phyloP scores from a whole-genome alignment of 2,797 vertebrate genomes.

The Poeciliopsis gracilis region DNA sequence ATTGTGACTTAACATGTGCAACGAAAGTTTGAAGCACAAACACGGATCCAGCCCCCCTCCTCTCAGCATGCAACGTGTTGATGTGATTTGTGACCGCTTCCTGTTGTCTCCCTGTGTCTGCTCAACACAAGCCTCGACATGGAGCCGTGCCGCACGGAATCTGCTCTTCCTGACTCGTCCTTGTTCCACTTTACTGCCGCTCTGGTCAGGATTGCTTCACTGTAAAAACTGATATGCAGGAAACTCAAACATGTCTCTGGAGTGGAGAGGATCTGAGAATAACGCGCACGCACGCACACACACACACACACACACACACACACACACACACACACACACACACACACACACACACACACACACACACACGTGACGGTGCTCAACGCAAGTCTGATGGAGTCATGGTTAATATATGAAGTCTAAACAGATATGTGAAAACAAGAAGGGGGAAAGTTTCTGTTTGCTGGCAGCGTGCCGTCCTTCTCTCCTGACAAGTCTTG shows the following conservation, averaged over 20 bases:
- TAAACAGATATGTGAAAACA: conserved; percentile 64
- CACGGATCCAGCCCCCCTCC: conserved; percentile 25
- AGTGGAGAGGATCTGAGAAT: conserved; percentile 37
- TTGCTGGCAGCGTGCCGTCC: conserved; percentile 60
- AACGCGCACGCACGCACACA: neutral
- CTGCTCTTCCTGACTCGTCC: conserved; percentile 29
- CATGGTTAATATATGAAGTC: conserved; percentile 60
- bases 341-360: neutral
- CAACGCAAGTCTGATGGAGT: conserved; percentile 55
- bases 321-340: neutral
- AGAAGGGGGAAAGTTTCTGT: conserved; percentile 46
- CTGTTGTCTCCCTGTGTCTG: conserved; percentile 15
- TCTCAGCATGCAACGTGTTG: conserved; percentile 13
- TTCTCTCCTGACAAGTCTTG: conserved; percentile 65
- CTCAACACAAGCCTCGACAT: conserved; percentile 28
- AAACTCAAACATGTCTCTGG: conserved; percentile 64
- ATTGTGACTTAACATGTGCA: conserved; percentile 12
- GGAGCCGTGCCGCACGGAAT: conserved; percentile 28
- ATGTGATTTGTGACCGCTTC: neutral
- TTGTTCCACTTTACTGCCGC: conserved; percentile 61
- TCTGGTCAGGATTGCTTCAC: conserved; percentile 46
- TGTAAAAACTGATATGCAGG: conserved; percentile 66
- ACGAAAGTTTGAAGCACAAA: conserved; percentile 8
- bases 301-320: neutral
- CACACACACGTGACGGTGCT: conserved; percentile 10